phyloP scores from a whole-genome alignment of 2,888 invertebrate genomes.

The Ormyrus pomaceus region DNA sequence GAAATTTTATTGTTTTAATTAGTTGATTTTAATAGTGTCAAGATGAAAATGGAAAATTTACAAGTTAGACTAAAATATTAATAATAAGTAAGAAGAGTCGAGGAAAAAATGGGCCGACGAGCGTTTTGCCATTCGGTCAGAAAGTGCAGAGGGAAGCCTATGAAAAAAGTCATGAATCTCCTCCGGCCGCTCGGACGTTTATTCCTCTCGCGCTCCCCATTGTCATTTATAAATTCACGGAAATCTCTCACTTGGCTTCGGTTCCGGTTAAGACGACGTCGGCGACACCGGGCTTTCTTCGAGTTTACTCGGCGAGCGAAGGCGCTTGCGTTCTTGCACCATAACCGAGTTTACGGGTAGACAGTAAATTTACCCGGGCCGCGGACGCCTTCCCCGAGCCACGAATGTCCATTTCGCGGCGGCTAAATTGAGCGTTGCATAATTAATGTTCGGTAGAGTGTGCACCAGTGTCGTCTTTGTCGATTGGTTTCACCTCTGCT shows the following conservation, averaged over 20 bases:
- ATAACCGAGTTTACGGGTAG: conserved; percentile 40
- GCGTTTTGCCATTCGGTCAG: too few species aligned
- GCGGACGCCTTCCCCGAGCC: conserved; percentile 35
- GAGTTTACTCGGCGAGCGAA: conserved; percentile 18
- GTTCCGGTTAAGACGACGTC: conserved; percentile 11
- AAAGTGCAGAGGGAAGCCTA: conserved; percentile 1
- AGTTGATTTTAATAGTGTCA: too few species aligned
- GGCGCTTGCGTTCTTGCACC: background rate
- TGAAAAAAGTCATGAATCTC: conserved; percentile 6
- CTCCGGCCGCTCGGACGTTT: background rate
- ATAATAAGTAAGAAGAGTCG: too few species aligned
- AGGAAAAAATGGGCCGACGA: too few species aligned
- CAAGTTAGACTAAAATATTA: too few species aligned
- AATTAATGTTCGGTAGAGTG: conserved; percentile 63
- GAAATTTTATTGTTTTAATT: too few species aligned
- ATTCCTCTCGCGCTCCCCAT: conserved; percentile 27
- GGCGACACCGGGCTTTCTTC: conserved; percentile 31
- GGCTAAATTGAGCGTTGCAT: conserved; percentile 70
- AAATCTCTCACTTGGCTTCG: conserved; percentile 30
- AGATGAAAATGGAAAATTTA: too few species aligned
- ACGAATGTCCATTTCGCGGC: conserved; percentile 61
- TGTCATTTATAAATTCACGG: conserved; percentile 43
- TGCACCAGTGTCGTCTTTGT: background rate
- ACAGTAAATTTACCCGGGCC: conserved; percentile 48
- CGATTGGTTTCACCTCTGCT: conserved; percentile 23